These are phyloP conservation scores for Drosophila leontia DNA, from an alignment of 1,140 invertebrate species.

Conservation along the genomic window DNA sequence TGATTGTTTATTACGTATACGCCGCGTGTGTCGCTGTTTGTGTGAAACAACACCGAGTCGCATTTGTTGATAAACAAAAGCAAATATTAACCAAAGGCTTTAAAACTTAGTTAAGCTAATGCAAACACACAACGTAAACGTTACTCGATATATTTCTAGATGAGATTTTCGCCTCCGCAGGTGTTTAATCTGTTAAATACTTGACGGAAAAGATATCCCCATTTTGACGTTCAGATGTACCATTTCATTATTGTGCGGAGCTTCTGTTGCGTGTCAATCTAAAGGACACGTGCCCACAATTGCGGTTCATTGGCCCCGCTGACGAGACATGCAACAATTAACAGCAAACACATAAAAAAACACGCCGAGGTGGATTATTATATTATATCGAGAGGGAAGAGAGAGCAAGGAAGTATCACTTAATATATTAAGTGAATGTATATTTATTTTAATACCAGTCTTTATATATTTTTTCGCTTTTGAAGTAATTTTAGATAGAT, in stretches of 20 bases:
- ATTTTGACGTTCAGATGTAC: neutral
- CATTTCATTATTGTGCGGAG: neutral
- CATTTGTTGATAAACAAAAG: slow-evolving; percentile 54
- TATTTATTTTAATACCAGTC: neutral
- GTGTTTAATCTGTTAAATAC: slow-evolving; percentile 1
- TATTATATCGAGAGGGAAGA: slow-evolving; percentile 8
- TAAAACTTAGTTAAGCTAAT: slow-evolving; percentile 11
- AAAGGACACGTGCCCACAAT: slow-evolving; percentile 51
- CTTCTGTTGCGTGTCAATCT: slow-evolving; percentile 35
- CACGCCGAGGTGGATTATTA: slow-evolving; percentile 14
- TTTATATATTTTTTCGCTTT: neutral
- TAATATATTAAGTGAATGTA: slow-evolving; percentile 1
- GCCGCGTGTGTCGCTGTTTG: slow-evolving; percentile 34
- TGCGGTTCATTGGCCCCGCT: slow-evolving; percentile 50
- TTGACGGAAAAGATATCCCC: neutral
- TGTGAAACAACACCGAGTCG: slow-evolving; percentile 25
- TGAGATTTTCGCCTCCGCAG: slow-evolving; percentile 1
- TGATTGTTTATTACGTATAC: slow-evolving; percentile 68
- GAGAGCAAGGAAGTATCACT: neutral
- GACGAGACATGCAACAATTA: slow-evolving; percentile 47
- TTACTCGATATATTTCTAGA: slow-evolving; percentile 14
- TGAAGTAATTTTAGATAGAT: no score
- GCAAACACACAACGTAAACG: slow-evolving; percentile 6
- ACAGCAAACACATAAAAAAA: slow-evolving; percentile 27
- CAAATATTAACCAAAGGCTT: slow-evolving; percentile 47